Percentiles rank a stretch among this genome's conserved stretches.
These are phyloP conservation scores for Vanessa atalanta DNA, from an alignment of 1,140 invertebrate genomes.

Conservation along the genomic window DNA sequence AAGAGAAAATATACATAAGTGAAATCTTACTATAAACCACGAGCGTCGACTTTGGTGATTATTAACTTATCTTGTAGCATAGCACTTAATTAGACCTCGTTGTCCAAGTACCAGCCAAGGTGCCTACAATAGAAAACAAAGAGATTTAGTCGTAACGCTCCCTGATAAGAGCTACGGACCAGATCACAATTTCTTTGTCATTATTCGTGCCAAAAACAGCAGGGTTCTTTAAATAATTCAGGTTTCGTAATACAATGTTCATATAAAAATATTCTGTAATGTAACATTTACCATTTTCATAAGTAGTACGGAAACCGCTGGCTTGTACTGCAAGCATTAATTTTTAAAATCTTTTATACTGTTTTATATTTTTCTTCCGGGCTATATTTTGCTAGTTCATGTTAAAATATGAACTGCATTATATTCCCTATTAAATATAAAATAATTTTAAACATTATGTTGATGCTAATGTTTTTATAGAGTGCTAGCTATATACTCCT, in stretches of 20 bases:
- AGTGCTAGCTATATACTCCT: too few species aligned
- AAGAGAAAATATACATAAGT: background rate
- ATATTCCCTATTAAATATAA: background rate
- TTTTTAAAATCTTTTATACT: constrained; percentile 8
- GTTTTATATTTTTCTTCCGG: constrained; percentile 9
- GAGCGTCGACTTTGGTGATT: background rate
- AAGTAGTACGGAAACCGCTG: constrained; percentile 1
- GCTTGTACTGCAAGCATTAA: constrained; percentile 6
- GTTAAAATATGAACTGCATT: constrained; percentile 1
- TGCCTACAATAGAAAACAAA: constrained; percentile 14
- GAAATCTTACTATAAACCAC: background rate
- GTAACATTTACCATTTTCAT: constrained; percentile 3
- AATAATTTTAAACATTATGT: background rate
- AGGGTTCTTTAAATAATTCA: constrained; percentile 7
- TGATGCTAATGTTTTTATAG: background rate
- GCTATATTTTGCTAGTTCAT: constrained; percentile 2
- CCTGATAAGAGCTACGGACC: background rate
- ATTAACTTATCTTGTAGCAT: background rate
- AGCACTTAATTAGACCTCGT: constrained; percentile 9
- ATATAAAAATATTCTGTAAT: constrained; percentile 6
- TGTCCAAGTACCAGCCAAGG: constrained; percentile 9
- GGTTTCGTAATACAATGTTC: background rate
- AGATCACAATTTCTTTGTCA: constrained; percentile 7
- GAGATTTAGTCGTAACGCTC: constrained; percentile 5
- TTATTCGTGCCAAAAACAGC: constrained; percentile 22